Evolutionary conservation across 2,113 vertebrate species (phyloP).

Genomic region (Vulpes ferrilata): DNA sequence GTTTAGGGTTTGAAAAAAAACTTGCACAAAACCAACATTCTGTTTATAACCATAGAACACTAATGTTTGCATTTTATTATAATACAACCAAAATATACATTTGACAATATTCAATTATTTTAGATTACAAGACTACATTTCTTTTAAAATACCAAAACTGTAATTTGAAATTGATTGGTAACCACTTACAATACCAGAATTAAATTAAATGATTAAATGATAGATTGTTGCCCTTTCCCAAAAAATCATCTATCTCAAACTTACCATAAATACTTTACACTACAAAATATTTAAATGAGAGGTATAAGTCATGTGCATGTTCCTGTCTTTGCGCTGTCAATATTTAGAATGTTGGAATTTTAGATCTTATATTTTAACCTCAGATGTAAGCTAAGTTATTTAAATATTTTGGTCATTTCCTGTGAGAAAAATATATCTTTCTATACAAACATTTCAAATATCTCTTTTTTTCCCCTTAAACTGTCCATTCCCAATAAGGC

Average conservation of each 20-base stretch:
- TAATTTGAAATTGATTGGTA: slow-evolving; percentile 63
- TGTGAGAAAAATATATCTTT: not conserved
- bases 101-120: slow-evolving; percentile 72
- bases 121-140: slow-evolving; percentile 70
- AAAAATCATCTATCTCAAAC: slow-evolving; percentile 3
- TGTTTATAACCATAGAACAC: slow-evolving; percentile 62
- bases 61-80: slow-evolving; percentile 79
- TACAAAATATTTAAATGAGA: slow-evolving; percentile 69
- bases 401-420: not conserved
- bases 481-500: not conserved
- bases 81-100: slow-evolving; percentile 70
- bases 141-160: slow-evolving; percentile 57
- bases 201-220: slow-evolving; percentile 71
- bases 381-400: slow-evolving; percentile 30
- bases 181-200: slow-evolving; percentile 57
- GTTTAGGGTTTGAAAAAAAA: slow-evolving; percentile 53
- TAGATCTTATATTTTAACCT: slow-evolving; percentile 10
- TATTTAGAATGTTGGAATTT: slow-evolving; percentile 42
- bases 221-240: slow-evolving; percentile 36
- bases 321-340: not conserved
- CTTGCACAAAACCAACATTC: slow-evolving; percentile 33
- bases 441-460: slow-evolving; percentile 47
- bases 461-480: not conserved
- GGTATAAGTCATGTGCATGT: not conserved
- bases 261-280: slow-evolving; percentile 74